Evolutionary conservation across 2,888 invertebrate species (phyloP).

Genomic region (Rhaphigaster nebulosa): DNA sequence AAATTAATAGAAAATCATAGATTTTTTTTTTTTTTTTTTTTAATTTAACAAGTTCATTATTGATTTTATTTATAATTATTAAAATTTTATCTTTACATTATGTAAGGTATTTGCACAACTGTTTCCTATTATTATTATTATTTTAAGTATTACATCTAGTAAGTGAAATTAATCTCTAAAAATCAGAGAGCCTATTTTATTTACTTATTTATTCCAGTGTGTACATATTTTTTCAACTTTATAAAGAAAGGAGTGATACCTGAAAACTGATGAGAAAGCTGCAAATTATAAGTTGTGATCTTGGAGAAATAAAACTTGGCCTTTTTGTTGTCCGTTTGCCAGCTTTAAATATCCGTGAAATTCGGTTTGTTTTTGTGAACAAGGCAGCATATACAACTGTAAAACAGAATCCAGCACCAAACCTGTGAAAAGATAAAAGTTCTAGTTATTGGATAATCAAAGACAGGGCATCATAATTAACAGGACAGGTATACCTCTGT

Average conservation of each 20-base stretch:
- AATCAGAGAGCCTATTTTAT: too few species aligned
- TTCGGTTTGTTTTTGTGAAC: constrained; percentile 97
- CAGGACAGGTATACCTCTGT: constrained; percentile 77
- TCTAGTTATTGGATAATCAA: neutral
- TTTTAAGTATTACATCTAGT: too few species aligned
- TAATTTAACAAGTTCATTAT: too few species aligned
- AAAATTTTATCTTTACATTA: too few species aligned
- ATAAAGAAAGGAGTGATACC: constrained; percentile 70
- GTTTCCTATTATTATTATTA: too few species aligned
- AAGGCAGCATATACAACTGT: constrained; percentile 97
- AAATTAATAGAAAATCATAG: too few species aligned
- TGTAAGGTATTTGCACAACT: too few species aligned
- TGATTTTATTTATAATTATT: too few species aligned
- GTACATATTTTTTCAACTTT: too few species aligned
- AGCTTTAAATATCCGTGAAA: constrained; percentile 96
- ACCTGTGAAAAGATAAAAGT: constrained; percentile 71
- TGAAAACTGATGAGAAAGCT: constrained; percentile 89
- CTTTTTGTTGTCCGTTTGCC: constrained; percentile 94
- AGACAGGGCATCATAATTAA: neutral
- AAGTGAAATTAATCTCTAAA: too few species aligned
- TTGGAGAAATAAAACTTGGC: constrained; percentile 93
- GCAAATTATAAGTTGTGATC: constrained; percentile 92
- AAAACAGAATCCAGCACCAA: constrained; percentile 95
- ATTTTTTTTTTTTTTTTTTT: too few species aligned
- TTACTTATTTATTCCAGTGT: too few species aligned